Conservation (phyloP, 2,888 invertebrate species). For the Anodontia alba region DNA sequence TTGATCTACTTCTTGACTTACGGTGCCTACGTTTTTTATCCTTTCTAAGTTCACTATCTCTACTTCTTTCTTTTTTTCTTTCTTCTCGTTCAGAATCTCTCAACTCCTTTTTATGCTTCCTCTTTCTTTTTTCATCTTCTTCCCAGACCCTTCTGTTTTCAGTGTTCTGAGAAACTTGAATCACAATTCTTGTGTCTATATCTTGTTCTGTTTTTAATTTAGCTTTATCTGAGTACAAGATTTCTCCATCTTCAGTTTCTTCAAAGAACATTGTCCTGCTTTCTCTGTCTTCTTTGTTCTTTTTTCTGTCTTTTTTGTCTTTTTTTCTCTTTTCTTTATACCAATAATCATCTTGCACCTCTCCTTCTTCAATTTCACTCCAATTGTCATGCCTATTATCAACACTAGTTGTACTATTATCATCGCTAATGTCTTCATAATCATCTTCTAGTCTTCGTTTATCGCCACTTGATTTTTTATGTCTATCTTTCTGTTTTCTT, state of each 20-base stretch:
- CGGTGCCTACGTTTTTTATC: conserved; percentile 47
- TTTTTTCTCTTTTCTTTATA: conserved; percentile 54
- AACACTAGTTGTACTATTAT: conserved; percentile 23
- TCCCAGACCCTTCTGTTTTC: conserved; percentile 63
- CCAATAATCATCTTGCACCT: conserved; percentile 59
- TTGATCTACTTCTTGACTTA: conserved; percentile 55
- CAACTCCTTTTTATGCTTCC: conserved; percentile 41
- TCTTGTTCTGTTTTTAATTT: conserved; percentile 16
- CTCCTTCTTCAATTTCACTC: conserved; percentile 52
- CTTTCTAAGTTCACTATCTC: conserved; percentile 56
- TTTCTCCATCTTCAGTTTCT: conserved; percentile 34
- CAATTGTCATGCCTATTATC: conserved; percentile 38
- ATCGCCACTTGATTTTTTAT: conserved; percentile 71
- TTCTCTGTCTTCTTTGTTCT: conserved; percentile 29
- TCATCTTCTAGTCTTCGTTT: conserved; percentile 84
- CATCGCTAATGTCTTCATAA: conserved; percentile 66
- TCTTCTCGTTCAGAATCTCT: conserved; percentile 36
- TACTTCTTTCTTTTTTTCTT: conserved; percentile 45
- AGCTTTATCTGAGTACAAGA: conserved; percentile 6
- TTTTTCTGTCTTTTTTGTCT: conserved; percentile 44
- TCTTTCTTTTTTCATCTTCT: conserved; percentile 52
- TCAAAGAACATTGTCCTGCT: conserved; percentile 20
- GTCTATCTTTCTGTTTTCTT: conserved; percentile 11
- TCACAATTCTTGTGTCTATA: conserved; percentile 58
- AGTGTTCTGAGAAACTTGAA: conserved; percentile 58